Base-by-base conservation (phyloP, 2,797 vertebrate species). In the Lophotriccus pileatus region DNA sequence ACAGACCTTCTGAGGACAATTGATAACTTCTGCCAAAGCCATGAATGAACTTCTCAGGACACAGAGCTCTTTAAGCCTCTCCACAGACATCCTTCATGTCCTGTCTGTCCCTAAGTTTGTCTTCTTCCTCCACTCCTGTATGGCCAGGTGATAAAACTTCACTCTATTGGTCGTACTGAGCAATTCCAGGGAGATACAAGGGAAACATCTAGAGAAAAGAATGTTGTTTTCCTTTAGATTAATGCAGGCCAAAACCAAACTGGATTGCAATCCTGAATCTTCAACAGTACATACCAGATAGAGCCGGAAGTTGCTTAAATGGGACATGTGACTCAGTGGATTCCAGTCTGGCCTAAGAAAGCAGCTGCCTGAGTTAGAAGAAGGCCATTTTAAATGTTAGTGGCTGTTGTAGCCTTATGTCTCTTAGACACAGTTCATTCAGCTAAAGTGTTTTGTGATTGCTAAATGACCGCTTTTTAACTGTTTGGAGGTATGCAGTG, bases 331-430 rank as follows among this genome's bases (percentile, higher is more conserved):
- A 19, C 52, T 89, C 62, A 53, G 23, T 52, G 73, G 59, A 84
- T 94, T 90, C 63, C 72, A 66, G 52, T 46, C 52, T 79, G 64
- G 52, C 83, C 50, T 89, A 58, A 62, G 58, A 55, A 76, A 74
- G 59, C 32, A 93, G 39, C 56, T 93, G 80, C 58, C 72, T 66
- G 28, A 41, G 56, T 82, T 74, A 47, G 93, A 91, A 75, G 36
- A 50, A 81, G 60, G 58, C 78, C 15, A 6, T 81, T 81, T 63
- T 69, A 69, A 77, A 18, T 81, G 69, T 84, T 70, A 56, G 62
- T 53, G 69, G 74, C 59, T 87, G 17, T 21, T 91, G 72, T 39
- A 94, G 78, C 66, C 44, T 12, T 60, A 39, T 59, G 59, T 82
- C n/a, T 93, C 66, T 75, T 75, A 77, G 83, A 86, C 60, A 14